These are phyloP conservation scores for Oscheius onirici DNA, from an alignment of 2,888 invertebrate genomes.

Conservation along the genomic window DNA sequence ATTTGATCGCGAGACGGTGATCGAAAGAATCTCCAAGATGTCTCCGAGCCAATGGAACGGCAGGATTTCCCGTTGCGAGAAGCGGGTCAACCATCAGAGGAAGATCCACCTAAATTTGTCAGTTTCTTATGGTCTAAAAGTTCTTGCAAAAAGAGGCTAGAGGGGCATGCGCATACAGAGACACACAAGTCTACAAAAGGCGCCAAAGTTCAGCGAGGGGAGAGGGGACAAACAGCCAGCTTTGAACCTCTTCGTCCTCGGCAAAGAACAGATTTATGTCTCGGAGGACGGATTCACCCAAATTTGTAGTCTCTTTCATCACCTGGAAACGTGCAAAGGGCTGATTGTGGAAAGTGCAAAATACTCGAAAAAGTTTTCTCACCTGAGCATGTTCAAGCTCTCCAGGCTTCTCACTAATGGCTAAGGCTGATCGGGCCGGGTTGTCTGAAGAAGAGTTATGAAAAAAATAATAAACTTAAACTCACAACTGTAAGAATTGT, in stretches of 20 bases:
- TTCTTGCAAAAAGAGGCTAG: neutral
- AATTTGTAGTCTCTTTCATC: constrained; percentile 2
- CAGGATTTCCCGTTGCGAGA: constrained; percentile 78
- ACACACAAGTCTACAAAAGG: constrained; percentile 11
- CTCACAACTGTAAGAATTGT: constrained; percentile 66
- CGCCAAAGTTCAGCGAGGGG: neutral
- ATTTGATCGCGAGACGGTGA: constrained; percentile 89
- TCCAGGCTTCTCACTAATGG: constrained; percentile 4
- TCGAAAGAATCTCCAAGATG: constrained; percentile 98
- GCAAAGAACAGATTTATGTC: constrained; percentile 28
- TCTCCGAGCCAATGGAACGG: constrained; percentile 78
- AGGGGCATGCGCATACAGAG: constrained; percentile 12
- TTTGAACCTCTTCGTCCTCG: constrained; percentile 24
- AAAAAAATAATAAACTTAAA: neutral
- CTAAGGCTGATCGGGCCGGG: constrained; percentile 9
- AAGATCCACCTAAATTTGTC: constrained; percentile 79
- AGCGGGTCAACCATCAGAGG: constrained; percentile 95
- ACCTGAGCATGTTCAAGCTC: constrained; percentile 19
- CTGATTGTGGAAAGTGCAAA: neutral
- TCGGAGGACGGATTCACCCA: constrained; percentile 8
- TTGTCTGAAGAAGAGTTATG: constrained; percentile 36
- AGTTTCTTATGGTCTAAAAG: too few relatives aligned
- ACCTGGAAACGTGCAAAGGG: constrained; percentile 24
- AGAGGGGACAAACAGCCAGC: neutral
- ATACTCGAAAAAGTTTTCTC: neutral